Evolutionary conservation across 2,113 vertebrate genomes (phyloP), one percentile per base, ranked within the genome.

Genomic region (Murina feae): DNA sequence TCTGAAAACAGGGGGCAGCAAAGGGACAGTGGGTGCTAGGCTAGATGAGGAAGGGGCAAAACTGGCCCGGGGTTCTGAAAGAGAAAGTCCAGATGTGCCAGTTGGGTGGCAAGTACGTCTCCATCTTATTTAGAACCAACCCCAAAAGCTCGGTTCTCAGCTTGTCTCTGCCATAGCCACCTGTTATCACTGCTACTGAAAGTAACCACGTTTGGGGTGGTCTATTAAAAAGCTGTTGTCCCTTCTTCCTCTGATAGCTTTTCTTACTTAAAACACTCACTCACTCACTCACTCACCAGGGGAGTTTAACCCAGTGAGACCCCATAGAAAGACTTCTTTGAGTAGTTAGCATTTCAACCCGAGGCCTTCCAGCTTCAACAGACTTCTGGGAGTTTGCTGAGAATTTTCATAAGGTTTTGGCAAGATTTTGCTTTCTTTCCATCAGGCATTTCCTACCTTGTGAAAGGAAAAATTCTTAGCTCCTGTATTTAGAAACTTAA

Each of bases 391-490:
- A 7, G 49, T 89, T 37, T 13, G 16, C 74, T 68, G 89, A 93
- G 94, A 94, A 84, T 85, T 95, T 97, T 96, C 86, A 97, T 86
- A 97, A 96, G 86, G 78, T 84, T 79, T 90, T 76, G 76, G 18
- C 85, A 92, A 65, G 39, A 86, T 42, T 55, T 60, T 92, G 9
- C 80, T 96, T 90, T 91, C 80, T 69, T 96, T 96, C 92, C 47
- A 89, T 37, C 83, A 58, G 89, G 94, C 93, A 86, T 42, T 93
- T 97, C 93, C 96, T 93, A 95, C 44, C n/a, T 4, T 87, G 88
- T 49, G 98, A 98, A 98, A 98, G 98, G 98, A 97, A 95, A 72
- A 94, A 69, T 94, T 97, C 98, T 98, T 97, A 98, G 96, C 96
- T 97, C 91, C 96, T 91, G 51, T 94, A 69, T 93, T 91, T 63